Base-by-base conservation (phyloP, 2,888 invertebrate species). In the Volucella zonaria region DNA sequence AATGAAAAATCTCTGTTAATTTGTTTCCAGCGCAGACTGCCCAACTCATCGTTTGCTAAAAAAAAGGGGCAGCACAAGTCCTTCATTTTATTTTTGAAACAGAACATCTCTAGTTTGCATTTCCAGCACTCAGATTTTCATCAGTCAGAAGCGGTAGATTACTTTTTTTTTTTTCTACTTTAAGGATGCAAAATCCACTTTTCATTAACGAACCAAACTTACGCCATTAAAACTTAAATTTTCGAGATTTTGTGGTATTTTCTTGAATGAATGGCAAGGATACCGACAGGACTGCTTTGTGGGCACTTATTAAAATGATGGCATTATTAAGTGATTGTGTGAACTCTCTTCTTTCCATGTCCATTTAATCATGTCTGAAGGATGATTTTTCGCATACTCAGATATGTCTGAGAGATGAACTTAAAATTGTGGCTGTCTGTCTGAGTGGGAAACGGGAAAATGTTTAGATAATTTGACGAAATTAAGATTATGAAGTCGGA, bases 1-100 rank as follows among this genome's bases (percentile, higher is more conserved):
- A 82, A 82, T 82, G 82, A 78, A 78, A 82, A 82, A 82, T 82
- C 82, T 78, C 58, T 78, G 78, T 82, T 82, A 82, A 82, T 82
- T 78, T 82, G 64, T 78, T 82, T 78, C 40, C 67, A 71, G 40
- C 40, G 56, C 54, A 77, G 71, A 67, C 71, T 71, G 59, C 51
- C 42, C 49, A 49, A 47, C 76, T 82, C 82, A 82, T 71, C 71
- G 71, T 66, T 62, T 56, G 45, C 47, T 31, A 38, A 31, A 45
- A 47, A 23, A 43, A 14, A n/a, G n/a, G 51, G 49, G 56, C 42
- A 9, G 45, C 18, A 11, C 51, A 51, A 47, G 23, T 73, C 47
- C 42, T 67, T 77, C 61, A 61, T 76, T 71, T 31, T 6, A 6
- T 31, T 31, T 31, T 31, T 31, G 31, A 6, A 31, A 31, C 31